These are phyloP conservation scores for Vireo griseus DNA, from an alignment of 2,797 vertebrate species.

Conservation along the genomic window DNA sequence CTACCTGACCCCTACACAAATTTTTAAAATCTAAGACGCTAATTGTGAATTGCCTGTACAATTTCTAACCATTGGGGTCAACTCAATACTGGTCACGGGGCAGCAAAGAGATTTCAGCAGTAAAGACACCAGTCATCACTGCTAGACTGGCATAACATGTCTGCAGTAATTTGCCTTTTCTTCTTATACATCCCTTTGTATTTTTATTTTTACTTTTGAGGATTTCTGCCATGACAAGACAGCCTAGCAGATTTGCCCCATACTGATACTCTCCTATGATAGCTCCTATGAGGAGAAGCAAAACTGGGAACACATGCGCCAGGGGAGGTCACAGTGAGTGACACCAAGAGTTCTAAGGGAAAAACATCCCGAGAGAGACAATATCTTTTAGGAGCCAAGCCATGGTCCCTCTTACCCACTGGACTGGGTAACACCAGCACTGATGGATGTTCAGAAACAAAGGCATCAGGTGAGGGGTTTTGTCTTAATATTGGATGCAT, in stretches of 20 bases:
- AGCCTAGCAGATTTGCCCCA: background rate
- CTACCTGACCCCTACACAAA: background rate
- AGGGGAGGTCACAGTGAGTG: background rate
- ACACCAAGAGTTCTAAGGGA: background rate
- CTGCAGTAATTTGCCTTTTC: accelerated
- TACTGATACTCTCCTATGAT: background rate
- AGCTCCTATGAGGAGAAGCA: background rate
- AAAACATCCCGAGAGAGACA: accelerated
- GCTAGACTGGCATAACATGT: background rate
- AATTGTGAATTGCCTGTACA: background rate
- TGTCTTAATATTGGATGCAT: background rate
- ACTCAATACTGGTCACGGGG: background rate
- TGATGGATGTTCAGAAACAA: background rate
- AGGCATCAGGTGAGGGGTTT: background rate
- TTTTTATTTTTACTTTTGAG: background rate
- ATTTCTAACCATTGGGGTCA: background rate
- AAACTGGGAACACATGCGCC: background rate
- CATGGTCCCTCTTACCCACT: background rate
- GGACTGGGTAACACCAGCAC: background rate
- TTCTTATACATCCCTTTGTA: background rate
- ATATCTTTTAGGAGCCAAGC: background rate
- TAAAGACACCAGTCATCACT: background rate
- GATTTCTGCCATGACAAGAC: background rate
- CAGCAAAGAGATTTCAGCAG: background rate
- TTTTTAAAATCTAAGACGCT: background rate